Conservation (phyloP, 2,797 vertebrate genomes). For the Oceanodroma leucorhoa region DNA sequence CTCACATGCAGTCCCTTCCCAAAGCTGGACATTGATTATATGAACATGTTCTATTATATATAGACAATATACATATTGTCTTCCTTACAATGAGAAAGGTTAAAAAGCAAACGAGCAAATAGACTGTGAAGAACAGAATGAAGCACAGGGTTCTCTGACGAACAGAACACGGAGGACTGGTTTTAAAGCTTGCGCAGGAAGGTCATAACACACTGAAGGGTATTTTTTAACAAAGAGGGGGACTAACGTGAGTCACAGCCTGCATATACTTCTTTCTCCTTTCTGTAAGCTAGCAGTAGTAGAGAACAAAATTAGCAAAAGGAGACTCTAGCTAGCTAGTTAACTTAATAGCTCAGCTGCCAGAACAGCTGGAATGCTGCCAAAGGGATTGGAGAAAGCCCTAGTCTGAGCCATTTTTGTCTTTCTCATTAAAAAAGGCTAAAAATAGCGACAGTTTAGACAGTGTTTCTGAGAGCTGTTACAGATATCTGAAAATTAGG, state of each 20-base stretch:
- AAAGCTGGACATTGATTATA: background rate
- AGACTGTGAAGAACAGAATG: background rate
- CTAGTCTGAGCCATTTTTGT: background rate
- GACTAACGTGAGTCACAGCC: background rate
- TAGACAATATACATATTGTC: background rate
- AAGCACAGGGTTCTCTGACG: background rate
- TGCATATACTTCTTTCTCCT: background rate
- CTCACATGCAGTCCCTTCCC: background rate
- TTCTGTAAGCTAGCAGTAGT: background rate
- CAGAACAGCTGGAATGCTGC: background rate
- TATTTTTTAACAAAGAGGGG: background rate
- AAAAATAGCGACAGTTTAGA: slow-evolving; percentile 42
- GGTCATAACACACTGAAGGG: background rate
- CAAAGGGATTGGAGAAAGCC: background rate
- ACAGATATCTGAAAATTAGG: background rate
- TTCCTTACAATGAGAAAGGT: background rate
- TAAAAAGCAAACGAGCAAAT: background rate
- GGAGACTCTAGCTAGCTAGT: background rate
- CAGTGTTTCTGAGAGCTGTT: background rate
- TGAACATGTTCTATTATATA: background rate
- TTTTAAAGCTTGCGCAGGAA: background rate
- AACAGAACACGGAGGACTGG: background rate
- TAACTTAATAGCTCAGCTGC: background rate
- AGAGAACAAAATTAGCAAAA: background rate
- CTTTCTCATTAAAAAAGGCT: slow-evolving; percentile 30